Percentiles rank a stretch among this genome's conserved stretches.
Conservation (phyloP, 2,797 vertebrate species). For the Buceros bicornis region DNA sequence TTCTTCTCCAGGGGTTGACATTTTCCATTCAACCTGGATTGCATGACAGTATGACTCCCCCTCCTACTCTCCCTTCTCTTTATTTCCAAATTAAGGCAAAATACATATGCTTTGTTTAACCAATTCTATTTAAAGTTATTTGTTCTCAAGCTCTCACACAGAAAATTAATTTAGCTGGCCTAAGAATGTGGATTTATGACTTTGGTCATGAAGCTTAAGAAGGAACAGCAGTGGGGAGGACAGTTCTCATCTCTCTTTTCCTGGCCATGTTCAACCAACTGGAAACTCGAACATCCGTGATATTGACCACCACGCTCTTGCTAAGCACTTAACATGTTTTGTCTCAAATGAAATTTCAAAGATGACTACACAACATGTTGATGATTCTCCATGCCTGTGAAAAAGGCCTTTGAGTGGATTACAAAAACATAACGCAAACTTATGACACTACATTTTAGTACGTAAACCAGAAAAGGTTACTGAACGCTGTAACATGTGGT, state of each 20-base stretch:
- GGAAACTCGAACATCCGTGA: not conserved
- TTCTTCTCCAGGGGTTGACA: not conserved
- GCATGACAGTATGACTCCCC: not conserved
- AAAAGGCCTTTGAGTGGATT: not conserved
- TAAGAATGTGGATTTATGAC: not conserved
- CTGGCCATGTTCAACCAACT: not conserved
- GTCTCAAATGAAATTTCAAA: not conserved
- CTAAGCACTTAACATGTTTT: not conserved
- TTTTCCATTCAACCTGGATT: not conserved
- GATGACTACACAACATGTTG: not conserved
- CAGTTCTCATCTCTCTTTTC: not conserved
- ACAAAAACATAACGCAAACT: not conserved
- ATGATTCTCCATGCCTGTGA: not conserved
- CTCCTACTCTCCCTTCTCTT: not conserved
- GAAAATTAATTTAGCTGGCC: not conserved
- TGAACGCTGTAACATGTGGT: not conserved
- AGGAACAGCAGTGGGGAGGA: not conserved
- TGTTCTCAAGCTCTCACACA: not conserved
- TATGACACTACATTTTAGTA: not conserved
- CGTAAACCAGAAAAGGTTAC: not conserved
- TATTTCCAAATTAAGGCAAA: constrained; percentile 43
- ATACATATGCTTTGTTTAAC: not conserved
- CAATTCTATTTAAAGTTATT: not conserved
- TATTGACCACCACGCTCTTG: not conserved
- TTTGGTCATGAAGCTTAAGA: not conserved